Conservation (phyloP, 2,113 vertebrate genomes). For the Microcebus griseorufus region DNA sequence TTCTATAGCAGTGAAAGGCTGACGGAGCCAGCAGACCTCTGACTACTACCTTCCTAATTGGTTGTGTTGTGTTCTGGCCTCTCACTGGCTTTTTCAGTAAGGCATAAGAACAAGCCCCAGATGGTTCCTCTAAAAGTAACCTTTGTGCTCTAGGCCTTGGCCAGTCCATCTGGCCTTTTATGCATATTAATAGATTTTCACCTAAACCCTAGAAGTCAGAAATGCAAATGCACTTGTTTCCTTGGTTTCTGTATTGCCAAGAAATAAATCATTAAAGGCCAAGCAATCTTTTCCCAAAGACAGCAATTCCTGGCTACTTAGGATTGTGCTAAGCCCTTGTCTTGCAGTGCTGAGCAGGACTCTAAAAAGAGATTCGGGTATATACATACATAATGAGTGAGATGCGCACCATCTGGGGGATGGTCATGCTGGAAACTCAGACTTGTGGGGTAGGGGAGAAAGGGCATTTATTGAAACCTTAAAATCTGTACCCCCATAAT, state of each 20-base stretch:
- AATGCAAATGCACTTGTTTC: constrained; percentile 63
- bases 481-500: no score
- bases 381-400: no score
- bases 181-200: constrained; percentile 75
- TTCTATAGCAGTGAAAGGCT: not conserved
- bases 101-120: constrained; percentile 7
- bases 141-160: constrained; percentile 47
- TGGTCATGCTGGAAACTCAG: no score
- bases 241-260: constrained; percentile 45
- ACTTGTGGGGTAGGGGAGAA: no score
- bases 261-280: constrained; percentile 61
- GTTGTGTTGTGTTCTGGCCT: constrained; percentile 10
- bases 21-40: not conserved
- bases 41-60: not conserved
- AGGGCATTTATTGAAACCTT: no score
- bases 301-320: not conserved
- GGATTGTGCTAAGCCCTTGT: not conserved
- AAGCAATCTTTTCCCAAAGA: not conserved
- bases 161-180: constrained; percentile 75
- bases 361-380: not conserved
- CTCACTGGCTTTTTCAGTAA: constrained; percentile 55
- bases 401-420: no score
- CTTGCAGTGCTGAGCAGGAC: not conserved
- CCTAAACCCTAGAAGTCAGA: constrained; percentile 54
- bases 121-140: constrained; percentile 59